phyloP scores from a whole-genome alignment of 2,113 vertebrate species.

The Mungos mungo region DNA sequence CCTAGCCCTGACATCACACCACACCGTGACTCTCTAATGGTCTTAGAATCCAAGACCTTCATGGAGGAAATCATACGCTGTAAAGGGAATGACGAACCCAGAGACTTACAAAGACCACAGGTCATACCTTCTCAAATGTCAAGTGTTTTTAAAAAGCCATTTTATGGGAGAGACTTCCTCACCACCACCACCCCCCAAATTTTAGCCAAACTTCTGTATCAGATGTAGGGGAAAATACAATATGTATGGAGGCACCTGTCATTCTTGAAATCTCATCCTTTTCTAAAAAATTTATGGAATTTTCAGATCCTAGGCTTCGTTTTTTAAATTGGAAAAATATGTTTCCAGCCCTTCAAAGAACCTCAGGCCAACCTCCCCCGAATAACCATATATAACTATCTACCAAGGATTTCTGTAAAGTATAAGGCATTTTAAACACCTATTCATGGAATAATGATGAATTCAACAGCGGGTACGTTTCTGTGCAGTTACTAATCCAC shows the following conservation, averaged over 20 bases:
- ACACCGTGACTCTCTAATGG: neutral
- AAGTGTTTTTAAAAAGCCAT: conserved; percentile 8
- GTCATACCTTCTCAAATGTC: neutral
- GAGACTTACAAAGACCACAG: neutral
- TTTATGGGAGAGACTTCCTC: neutral
- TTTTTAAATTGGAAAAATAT: neutral
- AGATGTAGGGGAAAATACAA: neutral
- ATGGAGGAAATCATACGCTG: neutral
- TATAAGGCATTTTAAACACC: neutral
- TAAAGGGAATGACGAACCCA: neutral
- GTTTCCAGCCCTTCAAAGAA: neutral
- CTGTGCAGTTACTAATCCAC: neutral
- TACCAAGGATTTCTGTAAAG: neutral
- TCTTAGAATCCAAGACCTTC: neutral
- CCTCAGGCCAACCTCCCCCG: neutral
- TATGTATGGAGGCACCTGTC: neutral
- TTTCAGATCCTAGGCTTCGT: neutral
- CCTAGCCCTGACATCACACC: neutral
- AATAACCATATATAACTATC: neutral
- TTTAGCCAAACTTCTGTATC: neutral
- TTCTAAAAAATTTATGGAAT: neutral
- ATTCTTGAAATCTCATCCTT: neutral
- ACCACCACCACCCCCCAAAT: neutral
- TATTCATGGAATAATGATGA: neutral
- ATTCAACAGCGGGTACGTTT: neutral